phyloP scores from a whole-genome alignment of 1,140 invertebrate genomes.

The Nylanderia fulva region DNA sequence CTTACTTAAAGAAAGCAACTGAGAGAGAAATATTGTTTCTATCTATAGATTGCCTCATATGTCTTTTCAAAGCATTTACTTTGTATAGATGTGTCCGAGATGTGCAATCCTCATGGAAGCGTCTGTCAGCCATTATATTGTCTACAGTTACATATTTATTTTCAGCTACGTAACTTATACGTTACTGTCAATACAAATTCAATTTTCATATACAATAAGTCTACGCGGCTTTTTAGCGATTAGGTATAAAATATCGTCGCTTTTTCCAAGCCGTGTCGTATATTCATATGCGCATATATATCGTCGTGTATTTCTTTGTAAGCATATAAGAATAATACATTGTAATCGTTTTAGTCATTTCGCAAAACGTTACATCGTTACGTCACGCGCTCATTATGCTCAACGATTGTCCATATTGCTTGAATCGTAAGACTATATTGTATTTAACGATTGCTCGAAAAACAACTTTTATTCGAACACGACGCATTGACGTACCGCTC shows the following conservation, averaged over 20 bases:
- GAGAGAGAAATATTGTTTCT: constrained; percentile 5
- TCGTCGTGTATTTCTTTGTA: constrained; percentile 25
- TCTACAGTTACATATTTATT: constrained; percentile 67
- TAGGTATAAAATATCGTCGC: background rate
- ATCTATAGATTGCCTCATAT: background rate
- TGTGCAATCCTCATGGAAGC: background rate
- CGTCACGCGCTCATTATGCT: background rate
- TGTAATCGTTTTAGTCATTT: background rate
- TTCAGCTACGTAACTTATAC: constrained; percentile 8
- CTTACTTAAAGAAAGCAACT: background rate
- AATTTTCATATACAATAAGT: constrained; percentile 45
- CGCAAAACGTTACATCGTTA: background rate
- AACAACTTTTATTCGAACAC: background rate
- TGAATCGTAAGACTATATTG: background rate
- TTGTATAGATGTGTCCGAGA: constrained; percentile 12
- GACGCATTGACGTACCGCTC: background rate
- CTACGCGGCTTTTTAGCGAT: background rate
- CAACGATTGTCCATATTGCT: background rate
- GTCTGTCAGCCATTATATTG: constrained; percentile 1
- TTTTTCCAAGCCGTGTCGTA: background rate
- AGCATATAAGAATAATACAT: constrained; percentile 2
- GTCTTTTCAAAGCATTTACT: constrained; percentile 7
- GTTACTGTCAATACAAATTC: constrained; percentile 55
- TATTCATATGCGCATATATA: constrained; percentile 34
- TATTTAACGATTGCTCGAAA: constrained; percentile 2